Conservation (phyloP, 2,797 vertebrate genomes). For the Eidolon dupreanum region DNA sequence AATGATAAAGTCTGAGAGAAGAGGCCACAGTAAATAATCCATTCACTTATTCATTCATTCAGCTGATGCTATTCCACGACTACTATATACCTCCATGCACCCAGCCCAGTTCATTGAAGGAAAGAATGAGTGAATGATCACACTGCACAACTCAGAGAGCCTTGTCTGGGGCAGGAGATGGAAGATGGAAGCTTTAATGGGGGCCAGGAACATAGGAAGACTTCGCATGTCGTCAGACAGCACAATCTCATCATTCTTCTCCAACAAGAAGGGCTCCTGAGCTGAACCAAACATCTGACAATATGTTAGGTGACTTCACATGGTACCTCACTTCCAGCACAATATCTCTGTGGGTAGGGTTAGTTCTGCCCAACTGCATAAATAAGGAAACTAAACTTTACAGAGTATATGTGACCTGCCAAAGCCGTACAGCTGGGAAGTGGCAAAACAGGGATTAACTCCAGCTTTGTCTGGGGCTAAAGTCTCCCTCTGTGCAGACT, state of each 20-base stretch:
- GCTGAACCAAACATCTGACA: background rate
- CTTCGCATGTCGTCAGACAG: background rate
- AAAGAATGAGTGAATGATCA: background rate
- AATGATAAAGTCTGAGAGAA: background rate
- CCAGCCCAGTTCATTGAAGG: background rate
- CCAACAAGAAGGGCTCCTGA: background rate
- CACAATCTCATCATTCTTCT: background rate
- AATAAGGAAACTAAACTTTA: background rate
- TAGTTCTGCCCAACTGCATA: background rate
- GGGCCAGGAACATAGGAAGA: background rate
- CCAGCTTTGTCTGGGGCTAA: accelerated
- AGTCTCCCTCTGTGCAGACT: background rate
- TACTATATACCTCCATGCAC: background rate
- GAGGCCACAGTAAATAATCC: background rate
- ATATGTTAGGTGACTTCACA: background rate
- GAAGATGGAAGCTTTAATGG: background rate
- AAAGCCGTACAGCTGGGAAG: background rate
- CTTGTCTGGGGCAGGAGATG: background rate
- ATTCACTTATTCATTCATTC: background rate
- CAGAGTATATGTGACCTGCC: background rate
- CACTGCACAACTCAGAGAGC: background rate
- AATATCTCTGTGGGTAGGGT: background rate
- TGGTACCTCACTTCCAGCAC: background rate
- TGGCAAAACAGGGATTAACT: background rate
- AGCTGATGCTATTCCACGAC: background rate